Percentiles rank a stretch among this genome's conserved stretches.
phyloP scores from a whole-genome alignment of 2,113 vertebrate genomes.

The Hydrolagus affinis region DNA sequence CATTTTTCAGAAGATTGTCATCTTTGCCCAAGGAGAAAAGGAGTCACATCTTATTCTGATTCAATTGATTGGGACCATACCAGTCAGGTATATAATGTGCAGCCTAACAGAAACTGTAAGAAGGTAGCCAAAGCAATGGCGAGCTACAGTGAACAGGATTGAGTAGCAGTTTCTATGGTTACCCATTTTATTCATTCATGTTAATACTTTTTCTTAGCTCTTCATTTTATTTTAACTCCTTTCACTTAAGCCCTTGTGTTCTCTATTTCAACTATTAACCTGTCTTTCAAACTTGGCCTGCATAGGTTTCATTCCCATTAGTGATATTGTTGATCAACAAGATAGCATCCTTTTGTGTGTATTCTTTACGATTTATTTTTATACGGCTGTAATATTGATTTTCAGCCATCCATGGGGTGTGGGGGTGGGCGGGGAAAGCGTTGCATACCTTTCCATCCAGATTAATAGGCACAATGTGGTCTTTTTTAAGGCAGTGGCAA shows the following conservation, averaged over 20 bases:
- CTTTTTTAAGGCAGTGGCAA: not conserved
- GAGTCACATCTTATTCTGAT: not conserved
- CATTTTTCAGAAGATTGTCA: not conserved
- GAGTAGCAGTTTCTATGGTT: not conserved
- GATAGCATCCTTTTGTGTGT: not conserved
- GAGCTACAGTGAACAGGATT: not conserved
- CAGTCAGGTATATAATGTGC: not conserved
- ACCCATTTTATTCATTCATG: not conserved
- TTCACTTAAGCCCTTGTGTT: not conserved
- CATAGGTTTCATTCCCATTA: not conserved
- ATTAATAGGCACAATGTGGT: not conserved
- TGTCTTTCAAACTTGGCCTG: not conserved
- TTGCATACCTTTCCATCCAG: not conserved
- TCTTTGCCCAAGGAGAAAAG: not conserved
- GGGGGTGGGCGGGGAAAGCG: not conserved
- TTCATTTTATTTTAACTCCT: not conserved
- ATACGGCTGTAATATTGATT: too few species aligned
- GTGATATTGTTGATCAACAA: not conserved
- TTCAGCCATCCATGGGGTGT: too few species aligned
- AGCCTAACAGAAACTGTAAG: not conserved
- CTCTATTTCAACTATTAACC: not conserved
- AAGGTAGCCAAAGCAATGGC: not conserved
- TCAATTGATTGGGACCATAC: not conserved
- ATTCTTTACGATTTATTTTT: too few species aligned
- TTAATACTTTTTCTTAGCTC: not conserved